A percentile compares a stretch with the other conserved stretches of the same genome.
These are phyloP conservation scores for Buceros bicornis DNA, from an alignment of 2,797 vertebrate species.

Conservation along the genomic window DNA sequence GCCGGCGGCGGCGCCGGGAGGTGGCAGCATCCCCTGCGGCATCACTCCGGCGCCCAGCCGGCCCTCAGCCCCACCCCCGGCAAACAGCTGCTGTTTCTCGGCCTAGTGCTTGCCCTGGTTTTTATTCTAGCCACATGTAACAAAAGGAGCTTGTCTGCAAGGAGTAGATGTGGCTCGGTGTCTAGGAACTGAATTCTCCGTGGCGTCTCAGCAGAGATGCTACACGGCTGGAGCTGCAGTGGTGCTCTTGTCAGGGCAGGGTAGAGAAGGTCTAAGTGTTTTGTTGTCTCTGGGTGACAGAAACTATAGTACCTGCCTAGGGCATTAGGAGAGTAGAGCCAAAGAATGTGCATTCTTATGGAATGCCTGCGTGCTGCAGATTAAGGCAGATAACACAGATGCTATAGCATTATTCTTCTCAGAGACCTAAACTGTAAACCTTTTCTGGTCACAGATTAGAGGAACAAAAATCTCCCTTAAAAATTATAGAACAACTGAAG, in stretches of 20 bases:
- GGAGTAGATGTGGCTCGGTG: not conserved
- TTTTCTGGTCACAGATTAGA: conserved; percentile 5
- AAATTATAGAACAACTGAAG: conserved; percentile 25
- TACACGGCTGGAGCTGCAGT: not conserved
- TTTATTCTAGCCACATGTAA: not conserved
- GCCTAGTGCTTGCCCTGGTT: rapidly evolving
- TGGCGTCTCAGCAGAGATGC: not conserved
- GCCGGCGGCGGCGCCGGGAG: not conserved
- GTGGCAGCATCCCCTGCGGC: conserved; percentile 43
- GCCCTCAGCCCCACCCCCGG: not conserved
- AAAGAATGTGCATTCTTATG: not conserved
- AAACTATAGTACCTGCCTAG: not conserved
- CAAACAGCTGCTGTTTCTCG: not conserved
- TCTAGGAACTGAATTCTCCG: not conserved
- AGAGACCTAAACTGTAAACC: not conserved
- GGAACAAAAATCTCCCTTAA: conserved; percentile 4
- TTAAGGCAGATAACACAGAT: not conserved
- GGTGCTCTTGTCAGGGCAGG: not conserved
- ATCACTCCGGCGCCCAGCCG: rapidly evolving
- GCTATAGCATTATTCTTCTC: not conserved
- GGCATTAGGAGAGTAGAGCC: not conserved
- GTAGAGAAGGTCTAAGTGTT: not conserved
- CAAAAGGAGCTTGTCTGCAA: not conserved
- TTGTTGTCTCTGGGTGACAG: not conserved
- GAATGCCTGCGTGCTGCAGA: not conserved